These are phyloP conservation scores for Tetraodon nigroviridis DNA, from an alignment of 2,113 vertebrate species.

Conservation along the genomic window DNA sequence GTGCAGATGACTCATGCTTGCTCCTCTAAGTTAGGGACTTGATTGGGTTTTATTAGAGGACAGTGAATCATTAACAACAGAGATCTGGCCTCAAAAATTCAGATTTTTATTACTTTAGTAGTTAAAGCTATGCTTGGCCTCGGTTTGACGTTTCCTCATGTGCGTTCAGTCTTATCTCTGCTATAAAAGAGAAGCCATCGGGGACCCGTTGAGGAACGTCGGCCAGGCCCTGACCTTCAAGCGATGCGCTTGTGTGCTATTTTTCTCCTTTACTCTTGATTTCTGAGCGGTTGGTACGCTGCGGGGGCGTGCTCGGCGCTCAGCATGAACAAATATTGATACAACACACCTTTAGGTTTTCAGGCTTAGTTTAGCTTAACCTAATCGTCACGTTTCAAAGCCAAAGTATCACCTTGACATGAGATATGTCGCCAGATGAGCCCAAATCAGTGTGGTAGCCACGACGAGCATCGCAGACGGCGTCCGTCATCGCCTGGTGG, in stretches of 20 bases:
- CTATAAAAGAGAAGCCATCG: not conserved
- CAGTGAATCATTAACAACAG: not conserved
- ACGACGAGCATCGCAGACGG: too few species aligned
- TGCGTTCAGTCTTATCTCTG: not conserved
- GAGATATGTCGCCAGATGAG: conserved; percentile 2
- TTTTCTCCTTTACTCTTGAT: conserved; percentile 30
- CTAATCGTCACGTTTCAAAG: conserved; percentile 11
- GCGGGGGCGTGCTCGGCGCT: conserved; percentile 33
- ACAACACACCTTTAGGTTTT: conserved; percentile 41
- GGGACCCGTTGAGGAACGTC: conserved; percentile 1
- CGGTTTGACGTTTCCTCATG: not conserved
- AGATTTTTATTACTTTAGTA: too few species aligned
- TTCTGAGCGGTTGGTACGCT: conserved; percentile 36
- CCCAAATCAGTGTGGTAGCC: not conserved
- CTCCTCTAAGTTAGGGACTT: not conserved
- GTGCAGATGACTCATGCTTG: not conserved
- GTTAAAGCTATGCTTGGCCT: not conserved
- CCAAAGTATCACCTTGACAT: conserved; percentile 6
- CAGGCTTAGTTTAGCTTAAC: conserved; percentile 31
- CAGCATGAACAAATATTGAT: conserved; percentile 63
- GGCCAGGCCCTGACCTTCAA: conserved; percentile 2
- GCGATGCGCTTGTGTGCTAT: not conserved
- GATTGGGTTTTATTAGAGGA: not conserved
- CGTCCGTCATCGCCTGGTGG: not conserved
- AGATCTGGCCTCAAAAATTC: not conserved